A percentile compares a stretch with the other conserved stretches of the same genome.
These are phyloP conservation scores for Arizona elegans DNA, from an alignment of 2,113 vertebrate species.

Conservation along the genomic window DNA sequence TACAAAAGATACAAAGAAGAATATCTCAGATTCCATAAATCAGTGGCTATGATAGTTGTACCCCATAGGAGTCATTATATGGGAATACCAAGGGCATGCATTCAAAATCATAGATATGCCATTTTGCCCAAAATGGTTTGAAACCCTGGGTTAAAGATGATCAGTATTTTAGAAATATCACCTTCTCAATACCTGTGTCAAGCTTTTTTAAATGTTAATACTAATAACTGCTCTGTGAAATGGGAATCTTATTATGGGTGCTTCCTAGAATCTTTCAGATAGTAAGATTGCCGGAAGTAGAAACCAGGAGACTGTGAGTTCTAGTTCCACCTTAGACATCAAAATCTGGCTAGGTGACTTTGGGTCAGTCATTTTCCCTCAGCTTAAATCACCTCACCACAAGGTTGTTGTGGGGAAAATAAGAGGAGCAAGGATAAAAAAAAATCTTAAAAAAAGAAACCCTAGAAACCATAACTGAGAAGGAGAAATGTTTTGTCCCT, in stretches of 20 bases:
- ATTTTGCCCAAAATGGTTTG: neutral
- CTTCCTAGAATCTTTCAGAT: neutral
- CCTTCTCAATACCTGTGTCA: neutral
- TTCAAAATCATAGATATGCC: neutral
- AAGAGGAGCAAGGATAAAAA: neutral
- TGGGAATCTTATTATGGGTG: neutral
- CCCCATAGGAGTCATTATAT: neutral
- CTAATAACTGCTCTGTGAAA: neutral
- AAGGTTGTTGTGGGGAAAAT: neutral
- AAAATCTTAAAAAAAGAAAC: neutral
- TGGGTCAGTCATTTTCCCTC: neutral
- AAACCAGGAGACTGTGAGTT: neutral
- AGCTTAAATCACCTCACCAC: neutral
- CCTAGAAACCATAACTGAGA: neutral
- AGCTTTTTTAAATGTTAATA: neutral
- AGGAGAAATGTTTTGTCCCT: neutral
- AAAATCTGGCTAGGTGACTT: neutral
- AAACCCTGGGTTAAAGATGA: neutral
- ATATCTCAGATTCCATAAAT: neutral
- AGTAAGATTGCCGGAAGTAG: neutral
- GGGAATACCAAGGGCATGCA: neutral
- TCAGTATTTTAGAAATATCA: neutral
- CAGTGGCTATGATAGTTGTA: neutral
- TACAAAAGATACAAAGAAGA: neutral
- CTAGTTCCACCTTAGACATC: neutral